Evolutionary conservation across 2,888 invertebrate species (phyloP).

Genomic region (Drosophila gaucha): DNA sequence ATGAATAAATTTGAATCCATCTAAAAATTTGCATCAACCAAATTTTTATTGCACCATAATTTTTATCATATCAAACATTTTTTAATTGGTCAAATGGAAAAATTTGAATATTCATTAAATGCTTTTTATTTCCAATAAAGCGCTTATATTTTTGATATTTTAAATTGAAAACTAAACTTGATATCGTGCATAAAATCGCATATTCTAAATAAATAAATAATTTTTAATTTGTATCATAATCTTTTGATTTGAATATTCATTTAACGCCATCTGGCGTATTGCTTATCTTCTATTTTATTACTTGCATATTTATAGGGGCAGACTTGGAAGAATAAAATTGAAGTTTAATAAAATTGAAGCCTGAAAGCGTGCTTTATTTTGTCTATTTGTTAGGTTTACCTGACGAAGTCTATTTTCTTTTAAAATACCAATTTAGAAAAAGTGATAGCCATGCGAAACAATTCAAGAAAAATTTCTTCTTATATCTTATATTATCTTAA

Average conservation of each 20-base stretch:
- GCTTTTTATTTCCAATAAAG: not conserved
- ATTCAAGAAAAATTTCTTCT: too few species aligned
- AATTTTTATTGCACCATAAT: slow-evolving; percentile 3
- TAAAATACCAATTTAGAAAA: not conserved
- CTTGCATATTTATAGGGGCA: slow-evolving; percentile 17
- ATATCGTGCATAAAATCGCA: not conserved
- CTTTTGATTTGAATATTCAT: not conserved
- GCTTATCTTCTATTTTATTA: too few species aligned
- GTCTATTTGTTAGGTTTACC: not conserved
- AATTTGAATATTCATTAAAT: not conserved
- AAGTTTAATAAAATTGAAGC: not conserved
- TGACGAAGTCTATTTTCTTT: not conserved
- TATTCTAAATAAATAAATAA: not conserved
- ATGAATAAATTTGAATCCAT: not conserved
- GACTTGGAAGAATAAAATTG: too few species aligned
- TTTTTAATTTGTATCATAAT: not conserved
- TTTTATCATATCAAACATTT: not conserved
- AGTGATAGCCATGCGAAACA: too few species aligned
- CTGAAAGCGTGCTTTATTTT: slow-evolving; percentile 2
- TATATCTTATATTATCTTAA: too few species aligned
- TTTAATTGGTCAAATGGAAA: not conserved
- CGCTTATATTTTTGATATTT: not conserved
- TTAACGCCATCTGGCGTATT: slow-evolving; percentile 20
- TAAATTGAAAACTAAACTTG: not conserved
- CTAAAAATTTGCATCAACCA: not conserved